Conservation (phyloP, 2,113 vertebrate genomes). For the Galeopterus variegatus region DNA sequence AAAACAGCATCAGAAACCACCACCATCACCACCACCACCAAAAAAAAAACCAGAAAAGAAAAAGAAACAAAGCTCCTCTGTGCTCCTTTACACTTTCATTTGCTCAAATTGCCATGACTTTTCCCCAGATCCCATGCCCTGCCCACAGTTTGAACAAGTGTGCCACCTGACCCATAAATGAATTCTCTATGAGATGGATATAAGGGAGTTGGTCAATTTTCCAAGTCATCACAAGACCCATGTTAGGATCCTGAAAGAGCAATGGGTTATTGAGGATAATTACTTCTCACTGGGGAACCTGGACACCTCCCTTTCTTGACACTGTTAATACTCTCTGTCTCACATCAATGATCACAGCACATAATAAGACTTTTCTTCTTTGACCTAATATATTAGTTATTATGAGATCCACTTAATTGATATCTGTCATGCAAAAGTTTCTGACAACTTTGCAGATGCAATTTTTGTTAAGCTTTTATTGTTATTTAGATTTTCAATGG, state of each 20-base stretch:
- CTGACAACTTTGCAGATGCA: background rate
- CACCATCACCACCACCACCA: background rate
- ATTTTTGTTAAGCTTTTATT: background rate
- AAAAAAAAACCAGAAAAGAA: background rate
- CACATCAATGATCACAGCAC: background rate
- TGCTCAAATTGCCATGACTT: background rate
- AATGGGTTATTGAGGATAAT: background rate
- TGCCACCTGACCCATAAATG: background rate
- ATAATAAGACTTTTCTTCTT: background rate
- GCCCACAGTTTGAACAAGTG: background rate
- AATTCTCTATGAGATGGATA: background rate
- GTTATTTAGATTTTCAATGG: slow-evolving; percentile 14
- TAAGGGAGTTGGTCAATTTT: background rate
- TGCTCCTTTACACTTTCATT: background rate
- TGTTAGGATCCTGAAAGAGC: background rate
- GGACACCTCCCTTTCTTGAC: background rate
- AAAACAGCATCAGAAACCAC: background rate
- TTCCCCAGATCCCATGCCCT: background rate
- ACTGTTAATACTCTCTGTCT: background rate
- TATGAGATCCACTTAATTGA: background rate
- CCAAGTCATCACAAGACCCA: background rate
- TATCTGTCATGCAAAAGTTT: background rate
- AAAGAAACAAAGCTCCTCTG: background rate
- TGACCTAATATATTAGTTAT: background rate
- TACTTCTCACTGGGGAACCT: background rate